Percentiles rank a stretch among this genome's conserved stretches.
Conservation (phyloP, 2,113 vertebrate species). For the cattle (Bos taurus) region DNA sequence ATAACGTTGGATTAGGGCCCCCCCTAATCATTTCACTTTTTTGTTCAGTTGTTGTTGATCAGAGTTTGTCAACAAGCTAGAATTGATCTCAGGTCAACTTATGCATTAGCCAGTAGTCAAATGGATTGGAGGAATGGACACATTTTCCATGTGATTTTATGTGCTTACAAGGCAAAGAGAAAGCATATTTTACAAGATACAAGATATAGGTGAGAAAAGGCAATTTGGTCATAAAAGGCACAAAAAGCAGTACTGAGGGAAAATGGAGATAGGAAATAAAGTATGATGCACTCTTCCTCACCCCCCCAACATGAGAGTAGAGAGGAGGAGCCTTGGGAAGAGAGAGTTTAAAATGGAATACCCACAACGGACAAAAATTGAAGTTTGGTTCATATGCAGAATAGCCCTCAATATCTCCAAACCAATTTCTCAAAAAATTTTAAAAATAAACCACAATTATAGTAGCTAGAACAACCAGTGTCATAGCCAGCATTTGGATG, state of each 20-base stretch:
- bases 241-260: background rate
- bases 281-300: background rate
- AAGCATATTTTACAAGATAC: background rate
- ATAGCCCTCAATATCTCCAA: background rate
- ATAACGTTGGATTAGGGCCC: background rate
- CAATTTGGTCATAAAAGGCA: background rate
- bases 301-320: background rate
- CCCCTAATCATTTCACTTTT: background rate
- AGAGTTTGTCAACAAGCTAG: background rate
- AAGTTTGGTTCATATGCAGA: background rate
- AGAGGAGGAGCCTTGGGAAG: background rate
- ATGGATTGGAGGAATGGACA: background rate
- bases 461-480: background rate
- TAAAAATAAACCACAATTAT: conserved; percentile 3
- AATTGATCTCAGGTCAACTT: background rate
- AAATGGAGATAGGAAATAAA: background rate
- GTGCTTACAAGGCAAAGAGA: background rate
- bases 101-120: background rate
- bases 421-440: background rate
- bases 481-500: background rate
- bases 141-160: background rate
- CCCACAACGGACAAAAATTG: background rate
- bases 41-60: background rate
- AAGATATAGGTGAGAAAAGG: background rate
- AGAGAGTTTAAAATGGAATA: background rate